Conservation (phyloP, 2,113 vertebrate species). For the Anser brachyrhynchus region DNA sequence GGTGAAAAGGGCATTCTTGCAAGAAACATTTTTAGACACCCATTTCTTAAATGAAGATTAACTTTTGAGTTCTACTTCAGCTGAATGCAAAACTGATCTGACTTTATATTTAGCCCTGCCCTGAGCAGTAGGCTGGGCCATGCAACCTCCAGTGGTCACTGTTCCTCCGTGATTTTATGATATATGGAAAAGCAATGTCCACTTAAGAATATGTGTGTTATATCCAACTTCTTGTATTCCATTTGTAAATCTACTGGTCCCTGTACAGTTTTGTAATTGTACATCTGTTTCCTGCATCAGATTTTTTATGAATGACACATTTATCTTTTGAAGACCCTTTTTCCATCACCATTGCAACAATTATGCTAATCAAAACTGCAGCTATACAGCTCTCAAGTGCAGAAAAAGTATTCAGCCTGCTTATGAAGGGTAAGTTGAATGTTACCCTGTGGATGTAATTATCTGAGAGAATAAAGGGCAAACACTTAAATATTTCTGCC, state of each 20-base stretch:
- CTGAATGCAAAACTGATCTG: background rate
- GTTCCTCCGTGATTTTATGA: background rate
- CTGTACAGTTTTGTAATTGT: background rate
- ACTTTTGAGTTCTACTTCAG: background rate
- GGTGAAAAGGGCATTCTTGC: background rate
- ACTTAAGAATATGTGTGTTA: background rate
- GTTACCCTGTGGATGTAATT: background rate
- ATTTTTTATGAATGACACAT: background rate
- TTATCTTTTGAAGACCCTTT: background rate
- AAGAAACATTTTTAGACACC: background rate
- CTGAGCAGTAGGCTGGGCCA: background rate
- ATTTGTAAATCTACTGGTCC: background rate
- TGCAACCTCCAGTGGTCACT: background rate
- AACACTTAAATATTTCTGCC: background rate
- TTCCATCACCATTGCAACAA: background rate
- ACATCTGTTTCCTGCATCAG: background rate
- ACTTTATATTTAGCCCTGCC: background rate
- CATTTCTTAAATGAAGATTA: background rate
- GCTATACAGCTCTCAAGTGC: background rate
- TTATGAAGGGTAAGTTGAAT: background rate
- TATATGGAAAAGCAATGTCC: background rate
- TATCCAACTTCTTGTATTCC: background rate
- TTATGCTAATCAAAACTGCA: background rate
- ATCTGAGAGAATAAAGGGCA: background rate
- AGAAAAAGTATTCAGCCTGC: background rate